phyloP scores from a whole-genome alignment of 2,797 vertebrate genomes.

The Gobionotothen gibberifrons region DNA sequence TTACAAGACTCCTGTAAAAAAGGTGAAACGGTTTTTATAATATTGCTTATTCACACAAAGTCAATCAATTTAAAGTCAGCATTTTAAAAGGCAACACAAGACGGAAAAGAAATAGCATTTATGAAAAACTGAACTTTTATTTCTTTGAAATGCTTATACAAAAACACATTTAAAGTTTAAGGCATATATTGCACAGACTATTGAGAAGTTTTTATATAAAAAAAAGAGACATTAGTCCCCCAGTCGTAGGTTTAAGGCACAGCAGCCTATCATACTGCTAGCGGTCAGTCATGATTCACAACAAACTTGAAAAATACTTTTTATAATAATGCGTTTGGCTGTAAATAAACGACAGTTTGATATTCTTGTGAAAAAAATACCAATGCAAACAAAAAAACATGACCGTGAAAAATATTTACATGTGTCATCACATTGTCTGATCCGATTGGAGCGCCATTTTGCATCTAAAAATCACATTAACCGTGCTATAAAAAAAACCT shows the following conservation, averaged over 20 bases:
- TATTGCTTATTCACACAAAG: neutral
- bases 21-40: too few relatives aligned
- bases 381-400: constrained; percentile 59
- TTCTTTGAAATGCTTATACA: constrained; percentile 86
- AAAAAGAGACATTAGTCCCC: constrained; percentile 66
- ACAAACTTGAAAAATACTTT: constrained; percentile 60
- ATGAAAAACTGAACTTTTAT: constrained; percentile 84
- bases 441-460: constrained; percentile 60
- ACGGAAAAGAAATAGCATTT: neutral
- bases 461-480: constrained; percentile 70
- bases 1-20: too few relatives aligned
- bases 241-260: constrained; percentile 85
- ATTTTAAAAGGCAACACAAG: neutral
- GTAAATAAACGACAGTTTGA: constrained; percentile 69
- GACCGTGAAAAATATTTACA: constrained; percentile 76
- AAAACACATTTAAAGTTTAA: constrained; percentile 86
- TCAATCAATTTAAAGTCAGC: fast-evolving
- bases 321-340: constrained; percentile 73
- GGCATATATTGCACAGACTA: constrained; percentile 89
- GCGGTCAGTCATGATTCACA: constrained; percentile 71
- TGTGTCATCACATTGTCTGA: constrained; percentile 67
- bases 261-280: constrained; percentile 80
- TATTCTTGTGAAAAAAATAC: constrained; percentile 61
- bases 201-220: constrained; percentile 77
- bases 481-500: constrained; percentile 41